Conservation (phyloP, 2,888 invertebrate species). For the Erannis defoliaria region DNA sequence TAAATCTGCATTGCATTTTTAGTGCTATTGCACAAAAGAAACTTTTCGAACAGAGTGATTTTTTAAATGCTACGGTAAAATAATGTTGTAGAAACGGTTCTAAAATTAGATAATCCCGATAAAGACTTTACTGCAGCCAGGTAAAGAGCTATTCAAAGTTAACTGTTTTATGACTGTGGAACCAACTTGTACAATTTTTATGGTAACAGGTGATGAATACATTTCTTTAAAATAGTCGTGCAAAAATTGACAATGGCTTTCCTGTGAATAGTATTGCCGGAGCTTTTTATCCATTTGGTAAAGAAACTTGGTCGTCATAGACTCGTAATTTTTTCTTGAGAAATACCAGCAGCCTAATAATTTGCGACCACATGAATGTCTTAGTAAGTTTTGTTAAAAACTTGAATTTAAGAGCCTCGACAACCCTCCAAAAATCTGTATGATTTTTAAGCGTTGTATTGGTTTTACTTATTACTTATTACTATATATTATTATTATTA, state of each 20-base stretch:
- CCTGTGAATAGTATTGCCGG: conserved; percentile 34
- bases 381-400: too few species aligned
- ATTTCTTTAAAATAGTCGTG: conserved; percentile 48
- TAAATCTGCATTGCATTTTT: conserved; percentile 2
- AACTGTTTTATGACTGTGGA: conserved; percentile 66
- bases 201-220: conserved; percentile 61
- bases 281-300: conserved; percentile 18
- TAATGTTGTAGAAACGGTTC: conserved; percentile 23
- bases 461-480: too few species aligned
- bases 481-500: too few species aligned
- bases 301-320: conserved; percentile 1
- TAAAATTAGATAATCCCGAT: conserved; percentile 40
- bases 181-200: conserved; percentile 72
- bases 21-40: background rate
- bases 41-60: background rate
- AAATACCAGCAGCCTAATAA: background rate
- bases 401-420: too few species aligned
- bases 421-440: too few species aligned
- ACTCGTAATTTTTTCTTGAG: background rate
- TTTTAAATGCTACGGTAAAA: conserved; percentile 10
- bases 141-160: conserved; percentile 66
- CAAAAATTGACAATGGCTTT: conserved; percentile 48
- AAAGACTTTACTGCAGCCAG: conserved; percentile 58
- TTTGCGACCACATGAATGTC: too few species aligned
- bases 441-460: too few species aligned